Evolutionary conservation across 2,888 invertebrate genomes (phyloP).

Genomic region (Drosophila mulleri): DNA sequence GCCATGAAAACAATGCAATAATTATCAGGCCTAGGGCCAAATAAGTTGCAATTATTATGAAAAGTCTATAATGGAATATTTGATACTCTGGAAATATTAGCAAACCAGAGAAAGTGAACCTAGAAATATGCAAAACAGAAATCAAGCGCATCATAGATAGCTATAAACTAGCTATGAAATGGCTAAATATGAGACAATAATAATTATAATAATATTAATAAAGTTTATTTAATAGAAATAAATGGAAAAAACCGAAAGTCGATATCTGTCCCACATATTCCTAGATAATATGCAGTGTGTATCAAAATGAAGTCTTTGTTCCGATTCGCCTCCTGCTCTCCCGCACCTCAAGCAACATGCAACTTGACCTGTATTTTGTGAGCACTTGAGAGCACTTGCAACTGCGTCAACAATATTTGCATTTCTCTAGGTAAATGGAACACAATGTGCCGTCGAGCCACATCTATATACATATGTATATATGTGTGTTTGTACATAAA

Average conservation of each 20-base stretch:
- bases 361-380: conserved; percentile 64
- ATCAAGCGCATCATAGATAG: no score
- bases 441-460: conserved; percentile 50
- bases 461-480: conserved; percentile 29
- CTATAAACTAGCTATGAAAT: no score
- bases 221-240: neutral
- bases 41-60: neutral
- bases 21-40: neutral
- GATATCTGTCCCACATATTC: no score
- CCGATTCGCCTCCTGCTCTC: neutral
- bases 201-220: no score
- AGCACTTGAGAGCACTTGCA: conserved; percentile 45
- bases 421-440: conserved; percentile 70
- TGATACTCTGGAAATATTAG: neutral
- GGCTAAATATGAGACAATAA: no score
- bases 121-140: neutral
- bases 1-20: neutral
- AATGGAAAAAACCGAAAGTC: neutral
- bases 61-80: neutral
- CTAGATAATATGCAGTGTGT: neutral
- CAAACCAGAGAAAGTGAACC: neutral
- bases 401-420: conserved; percentile 54
- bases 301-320: conserved; percentile 30
- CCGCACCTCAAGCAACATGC: conserved; percentile 7
- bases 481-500: conserved; percentile 34